Conservation (phyloP, 53 echinoderm and acorn worm genomes). For the Hippasteria phrygiana region DNA sequence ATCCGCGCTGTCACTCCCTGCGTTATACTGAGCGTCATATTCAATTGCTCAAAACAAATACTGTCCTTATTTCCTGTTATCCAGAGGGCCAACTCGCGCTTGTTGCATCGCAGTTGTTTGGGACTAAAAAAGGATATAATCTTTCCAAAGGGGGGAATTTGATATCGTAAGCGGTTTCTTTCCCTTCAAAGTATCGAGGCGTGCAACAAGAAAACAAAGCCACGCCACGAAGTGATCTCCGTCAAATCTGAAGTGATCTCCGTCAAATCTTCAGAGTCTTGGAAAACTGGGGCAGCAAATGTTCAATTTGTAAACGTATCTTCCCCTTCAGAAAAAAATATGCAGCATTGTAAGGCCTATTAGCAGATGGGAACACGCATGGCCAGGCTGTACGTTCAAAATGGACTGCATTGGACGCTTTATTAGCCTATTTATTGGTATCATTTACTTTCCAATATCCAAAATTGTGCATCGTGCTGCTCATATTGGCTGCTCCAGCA, state of each 20-base stretch:
- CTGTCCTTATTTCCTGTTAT: no score
- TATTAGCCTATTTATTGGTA: background rate
- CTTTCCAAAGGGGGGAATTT: no score
- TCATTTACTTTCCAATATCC: background rate
- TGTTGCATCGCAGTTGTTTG: no score
- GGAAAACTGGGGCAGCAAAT: conserved; percentile 18
- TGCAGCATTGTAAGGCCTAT: background rate
- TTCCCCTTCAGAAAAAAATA: background rate
- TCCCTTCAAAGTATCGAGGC: no score
- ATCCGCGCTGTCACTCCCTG: no score
- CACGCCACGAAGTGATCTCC: no score
- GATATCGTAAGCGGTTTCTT: no score
- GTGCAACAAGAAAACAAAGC: no score
- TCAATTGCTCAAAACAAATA: no score
- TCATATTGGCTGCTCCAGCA: background rate
- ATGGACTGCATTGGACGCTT: background rate
- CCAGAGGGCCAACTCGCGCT: no score
- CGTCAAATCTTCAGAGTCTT: background rate
- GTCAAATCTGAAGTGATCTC: background rate
- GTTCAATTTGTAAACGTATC: background rate
- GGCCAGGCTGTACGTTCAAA: background rate
- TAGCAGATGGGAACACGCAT: background rate
- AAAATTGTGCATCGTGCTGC: background rate
- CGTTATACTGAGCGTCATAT: no score
- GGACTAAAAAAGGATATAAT: no score